Evolutionary conservation across 2,797 vertebrate genomes (phyloP).

Genomic region (Lateolabrax maculatus): DNA sequence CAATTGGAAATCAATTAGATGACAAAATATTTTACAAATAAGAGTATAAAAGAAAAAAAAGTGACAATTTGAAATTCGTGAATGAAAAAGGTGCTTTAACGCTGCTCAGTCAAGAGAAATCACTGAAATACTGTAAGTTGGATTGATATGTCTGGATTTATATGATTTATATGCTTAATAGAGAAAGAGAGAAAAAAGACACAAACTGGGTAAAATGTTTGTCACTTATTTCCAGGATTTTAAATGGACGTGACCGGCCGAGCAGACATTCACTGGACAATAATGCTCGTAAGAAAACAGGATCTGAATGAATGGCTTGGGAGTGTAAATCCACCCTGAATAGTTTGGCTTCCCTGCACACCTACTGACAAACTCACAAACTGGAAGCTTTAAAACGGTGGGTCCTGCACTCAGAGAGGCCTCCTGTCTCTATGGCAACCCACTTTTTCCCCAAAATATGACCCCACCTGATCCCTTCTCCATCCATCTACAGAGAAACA

Average conservation of each 20-base stretch:
- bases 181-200: neutral
- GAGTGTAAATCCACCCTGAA: conserved; percentile 14
- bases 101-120: neutral
- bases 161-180: neutral
- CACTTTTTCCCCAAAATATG: conserved; percentile 19
- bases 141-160: neutral
- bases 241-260: neutral
- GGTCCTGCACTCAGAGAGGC: conserved; percentile 35
- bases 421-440: conserved; percentile 54
- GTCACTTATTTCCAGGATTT: neutral
- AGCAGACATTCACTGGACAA: neutral
- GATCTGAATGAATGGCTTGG: neutral
- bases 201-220: neutral
- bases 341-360: conserved; percentile 28
- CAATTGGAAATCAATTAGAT: neutral
- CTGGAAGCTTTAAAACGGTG: conserved; percentile 7
- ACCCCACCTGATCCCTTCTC: conserved; percentile 37
- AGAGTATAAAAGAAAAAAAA: neutral
- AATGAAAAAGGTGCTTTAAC: conserved; percentile 14
- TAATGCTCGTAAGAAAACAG: neutral
- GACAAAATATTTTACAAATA: neutral
- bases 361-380: conserved; percentile 25
- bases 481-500: conserved; percentile 16
- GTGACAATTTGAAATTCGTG: neutral
- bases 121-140: no score